These are phyloP conservation scores for Gortyna flavago DNA, from an alignment of 2,888 invertebrate genomes.

Conservation along the genomic window DNA sequence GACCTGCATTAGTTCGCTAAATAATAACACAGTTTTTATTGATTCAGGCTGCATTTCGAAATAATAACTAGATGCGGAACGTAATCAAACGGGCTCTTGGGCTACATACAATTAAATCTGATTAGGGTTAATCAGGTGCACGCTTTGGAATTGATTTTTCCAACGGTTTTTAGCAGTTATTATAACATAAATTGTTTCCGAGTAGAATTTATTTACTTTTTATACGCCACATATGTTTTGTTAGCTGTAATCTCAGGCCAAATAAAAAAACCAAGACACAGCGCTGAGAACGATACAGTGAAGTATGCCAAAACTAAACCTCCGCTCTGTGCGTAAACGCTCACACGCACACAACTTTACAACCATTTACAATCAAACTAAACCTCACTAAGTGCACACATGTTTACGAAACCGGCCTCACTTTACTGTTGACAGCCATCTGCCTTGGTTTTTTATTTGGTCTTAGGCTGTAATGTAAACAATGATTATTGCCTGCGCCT, in stretches of 20 bases:
- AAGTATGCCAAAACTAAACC: too few relatives aligned
- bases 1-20: constrained; percentile 71
- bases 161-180: background rate
- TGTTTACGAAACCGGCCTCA: too few relatives aligned
- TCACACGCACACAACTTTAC: too few relatives aligned
- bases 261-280: too few relatives aligned
- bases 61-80: background rate
- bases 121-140: constrained; percentile 6
- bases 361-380: too few relatives aligned
- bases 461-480: background rate
- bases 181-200: background rate
- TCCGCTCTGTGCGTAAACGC: too few relatives aligned
- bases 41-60: constrained; percentile 34
- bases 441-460: too few relatives aligned
- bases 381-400: too few relatives aligned
- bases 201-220: constrained; percentile 5
- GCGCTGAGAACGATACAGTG: too few relatives aligned
- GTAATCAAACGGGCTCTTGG: background rate
- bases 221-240: background rate
- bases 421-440: too few relatives aligned
- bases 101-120: constrained; percentile 15
- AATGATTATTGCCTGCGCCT: background rate
- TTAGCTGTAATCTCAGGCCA: too few relatives aligned
- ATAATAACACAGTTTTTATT: constrained; percentile 68
- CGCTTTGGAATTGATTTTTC: constrained; percentile 21